Base-by-base conservation (phyloP, 2,113 vertebrate genomes). In the Puntigrus tetrazona region DNA sequence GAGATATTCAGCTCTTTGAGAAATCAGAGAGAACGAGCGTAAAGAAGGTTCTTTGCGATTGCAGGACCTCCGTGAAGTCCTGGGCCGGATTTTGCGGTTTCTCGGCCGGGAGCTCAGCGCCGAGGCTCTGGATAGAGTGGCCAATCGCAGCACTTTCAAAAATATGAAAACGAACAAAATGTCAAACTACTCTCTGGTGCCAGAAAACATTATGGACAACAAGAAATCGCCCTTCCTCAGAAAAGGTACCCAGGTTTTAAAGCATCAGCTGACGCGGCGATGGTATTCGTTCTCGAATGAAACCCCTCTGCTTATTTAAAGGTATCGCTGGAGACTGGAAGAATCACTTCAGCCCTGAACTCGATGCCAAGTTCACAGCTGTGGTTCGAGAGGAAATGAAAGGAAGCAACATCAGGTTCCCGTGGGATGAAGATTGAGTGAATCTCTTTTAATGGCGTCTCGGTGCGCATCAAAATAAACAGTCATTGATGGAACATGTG, bases 291-390 rank as follows among this genome's bases (percentile, higher is more conserved):
- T 69, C 22, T 38, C 38, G 65, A 69, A 36, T 36, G 18, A 69
- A 36, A 69, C 8, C 7, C 73, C 50, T 88, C 22, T 88, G n/a
- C 50, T 82, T 3, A 76, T 59, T 89, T 67, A 9, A 88, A 96
- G 95, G 95, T 3, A n/a, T 93, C 43, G 45, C 36, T 69, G 95
- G 95, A 31, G 95, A 96, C 83, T 96, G 95, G 95, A 95, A 94
- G 86, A 95, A 94, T 18, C 89, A 96, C 86, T 94, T 96, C 81
- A 95, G 76, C 7, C 52, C 92, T 43, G 92, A 93, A 18, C 92
- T 94, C 65, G 90, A 91, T 70, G 88, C 86, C 81, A 89, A 59
- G 45, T 96, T 95, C 88, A 87, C 90, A 36, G 90, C 89, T 0
- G 41, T 87, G 16, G 93, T 95, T 84, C 69, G 29, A 41, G 91